phyloP scores from a whole-genome alignment of 2,888 invertebrate species.

The Pristionchus entomophagus region DNA sequence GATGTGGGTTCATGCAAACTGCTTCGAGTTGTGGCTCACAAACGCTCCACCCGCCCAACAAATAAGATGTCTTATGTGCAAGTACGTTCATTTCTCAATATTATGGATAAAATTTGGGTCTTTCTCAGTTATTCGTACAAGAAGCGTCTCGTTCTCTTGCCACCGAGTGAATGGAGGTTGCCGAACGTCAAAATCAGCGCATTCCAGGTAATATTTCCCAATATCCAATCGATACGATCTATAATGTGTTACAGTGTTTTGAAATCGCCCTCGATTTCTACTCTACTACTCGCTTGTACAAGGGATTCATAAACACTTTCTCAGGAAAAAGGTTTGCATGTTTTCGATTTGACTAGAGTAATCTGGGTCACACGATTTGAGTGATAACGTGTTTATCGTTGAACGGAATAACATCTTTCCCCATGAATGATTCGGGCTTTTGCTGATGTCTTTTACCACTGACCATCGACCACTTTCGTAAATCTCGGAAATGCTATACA shows the following conservation, averaged over 20 bases:
- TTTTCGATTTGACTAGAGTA: neutral
- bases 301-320: slow-evolving; percentile 27
- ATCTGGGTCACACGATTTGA: slow-evolving; percentile 5
- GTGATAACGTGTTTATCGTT: slow-evolving; percentile 6
- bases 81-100: slow-evolving; percentile 46
- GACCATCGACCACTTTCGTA: no score
- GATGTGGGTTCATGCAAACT: slow-evolving; percentile 63
- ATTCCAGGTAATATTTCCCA: slow-evolving; percentile 16
- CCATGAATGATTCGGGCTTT: neutral
- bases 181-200: slow-evolving; percentile 51
- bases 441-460: no score
- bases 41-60: slow-evolving; percentile 61
- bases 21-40: slow-evolving; percentile 61
- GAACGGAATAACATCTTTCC: neutral
- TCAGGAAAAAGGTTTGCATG: slow-evolving; percentile 37
- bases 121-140: slow-evolving; percentile 56
- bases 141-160: slow-evolving; percentile 57
- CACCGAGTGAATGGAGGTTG: slow-evolving; percentile 54
- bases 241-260: slow-evolving; percentile 1
- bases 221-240: no score
- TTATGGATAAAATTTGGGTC: neutral
- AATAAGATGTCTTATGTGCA: slow-evolving; percentile 60
- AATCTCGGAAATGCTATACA: no score
- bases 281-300: slow-evolving; percentile 2
- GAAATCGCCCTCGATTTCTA: slow-evolving; percentile 46